Base-by-base conservation (phyloP, 2,797 vertebrate species). In the Pyrrhura leucotis region DNA sequence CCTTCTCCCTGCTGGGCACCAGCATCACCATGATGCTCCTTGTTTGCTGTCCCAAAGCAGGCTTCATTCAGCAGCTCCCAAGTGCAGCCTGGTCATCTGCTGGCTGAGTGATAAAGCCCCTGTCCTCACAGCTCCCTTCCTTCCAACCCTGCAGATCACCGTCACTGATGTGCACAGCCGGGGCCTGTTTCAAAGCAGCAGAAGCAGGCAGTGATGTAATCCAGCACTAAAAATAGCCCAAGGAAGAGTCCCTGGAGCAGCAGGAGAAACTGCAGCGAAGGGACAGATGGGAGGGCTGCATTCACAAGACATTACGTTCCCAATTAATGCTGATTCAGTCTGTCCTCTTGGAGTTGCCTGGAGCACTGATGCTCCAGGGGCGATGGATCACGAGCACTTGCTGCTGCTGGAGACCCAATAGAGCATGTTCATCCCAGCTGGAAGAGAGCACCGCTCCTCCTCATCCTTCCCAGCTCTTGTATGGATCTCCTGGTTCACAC, bases 201-300 rank as follows among this genome's bases (percentile, higher is more conserved):
- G 72, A 68, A 48, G 23, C 39, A 76, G 69, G 58, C 31, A 62
- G 35, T 96, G 93, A 96, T 91, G 94, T 96, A 97, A 96, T 6
- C 37, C 23, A 5, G 75, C 78, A 81, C 94, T 91, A 95, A 96
- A 95, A 96, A 96, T 96, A 97, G 51, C 51, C 31, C 0, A 1
- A 80, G 74, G 63, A 95, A 95, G 73, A 86, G 80, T 90, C 61
- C 67, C 85, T 96, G 93, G 76, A 94, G 61, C 83, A 88, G 69
- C 80, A 88, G 21, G 28, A 91, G 73, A 68, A 85, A 80, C 39
- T 89, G 80, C 89, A 67, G 77, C 20, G 44, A 89, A 96, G 31
- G 33, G 39, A 69, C 53, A 75, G 28, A 76, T 45, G 54, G 39
- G 67, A 94, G 31, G 33, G n/a, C 73, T 88, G 76, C 68, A 80